phyloP scores from a whole-genome alignment of 2,888 invertebrate genomes.

The Morpho helenor region DNA sequence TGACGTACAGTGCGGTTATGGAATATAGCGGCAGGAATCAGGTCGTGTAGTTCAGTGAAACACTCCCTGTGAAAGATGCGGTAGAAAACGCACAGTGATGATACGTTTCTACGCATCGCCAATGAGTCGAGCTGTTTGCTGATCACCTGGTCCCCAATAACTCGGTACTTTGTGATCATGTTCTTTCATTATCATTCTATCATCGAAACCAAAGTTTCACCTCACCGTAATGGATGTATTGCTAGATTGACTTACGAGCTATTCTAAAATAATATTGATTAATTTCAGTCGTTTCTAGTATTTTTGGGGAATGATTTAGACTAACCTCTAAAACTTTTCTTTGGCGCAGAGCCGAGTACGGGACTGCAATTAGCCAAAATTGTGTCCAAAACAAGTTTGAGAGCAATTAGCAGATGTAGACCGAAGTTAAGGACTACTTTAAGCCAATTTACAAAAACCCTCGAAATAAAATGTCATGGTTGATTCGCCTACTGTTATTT shows the following conservation, averaged over 20 bases:
- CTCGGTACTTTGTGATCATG: no score
- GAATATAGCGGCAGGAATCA: no score
- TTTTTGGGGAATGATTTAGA: constrained; percentile 51
- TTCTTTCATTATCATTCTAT: no score
- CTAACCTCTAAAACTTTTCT: constrained; percentile 46
- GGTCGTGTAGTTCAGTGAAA: no score
- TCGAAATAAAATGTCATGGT: constrained; percentile 14
- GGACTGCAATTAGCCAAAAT: constrained; percentile 72
- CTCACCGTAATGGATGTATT: no score
- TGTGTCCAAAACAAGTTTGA: constrained; percentile 72
- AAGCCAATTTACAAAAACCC: constrained; percentile 49
- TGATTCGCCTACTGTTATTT: neutral
- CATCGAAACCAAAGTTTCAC: no score
- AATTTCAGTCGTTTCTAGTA: constrained; percentile 21
- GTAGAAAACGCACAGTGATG: no score
- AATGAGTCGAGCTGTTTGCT: no score
- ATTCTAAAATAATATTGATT: neutral
- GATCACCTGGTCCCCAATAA: no score
- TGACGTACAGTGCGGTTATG: no score
- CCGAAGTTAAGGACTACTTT: constrained; percentile 53
- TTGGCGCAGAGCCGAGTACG: constrained; percentile 61
- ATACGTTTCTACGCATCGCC: no score
- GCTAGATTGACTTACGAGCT: neutral
- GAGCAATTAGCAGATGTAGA: constrained; percentile 74
- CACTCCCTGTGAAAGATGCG: no score